A percentile compares a stretch with the other conserved stretches of the same genome.
These are phyloP conservation scores for Chloebia gouldiae DNA, from an alignment of 2,113 vertebrate genomes.

Conservation along the genomic window DNA sequence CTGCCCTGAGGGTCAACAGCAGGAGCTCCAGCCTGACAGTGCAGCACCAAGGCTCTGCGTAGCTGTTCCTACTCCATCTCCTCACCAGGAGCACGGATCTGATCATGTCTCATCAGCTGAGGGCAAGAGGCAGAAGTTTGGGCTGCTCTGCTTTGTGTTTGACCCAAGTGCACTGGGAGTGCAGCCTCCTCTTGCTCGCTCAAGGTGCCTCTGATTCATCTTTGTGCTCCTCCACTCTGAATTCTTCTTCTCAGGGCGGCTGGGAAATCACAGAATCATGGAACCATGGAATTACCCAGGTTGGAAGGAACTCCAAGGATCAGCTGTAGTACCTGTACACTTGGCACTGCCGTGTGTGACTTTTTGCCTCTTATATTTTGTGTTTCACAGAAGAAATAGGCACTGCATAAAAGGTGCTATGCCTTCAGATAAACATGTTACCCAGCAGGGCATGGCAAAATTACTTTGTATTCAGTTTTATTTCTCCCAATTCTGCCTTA, in stretches of 20 bases:
- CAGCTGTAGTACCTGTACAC: background rate
- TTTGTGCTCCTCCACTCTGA: background rate
- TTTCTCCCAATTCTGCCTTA: background rate
- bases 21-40: background rate
- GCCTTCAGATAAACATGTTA: background rate
- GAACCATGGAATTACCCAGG: too few relatives aligned
- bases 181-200: background rate
- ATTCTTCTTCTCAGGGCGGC: slow-evolving; percentile 6
- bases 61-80: background rate
- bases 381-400: background rate
- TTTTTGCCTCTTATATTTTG: background rate
- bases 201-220: background rate
- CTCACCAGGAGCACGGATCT: background rate
- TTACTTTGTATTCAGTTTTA: background rate
- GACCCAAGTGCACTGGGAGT: slow-evolving; percentile 5
- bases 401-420: background rate
- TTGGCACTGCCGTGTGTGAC: background rate
- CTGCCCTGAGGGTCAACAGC: background rate
- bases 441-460: background rate
- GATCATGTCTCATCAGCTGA: background rate
- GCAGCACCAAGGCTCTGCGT: background rate
- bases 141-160: background rate
- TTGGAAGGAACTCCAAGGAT: background rate
- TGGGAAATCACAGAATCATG: background rate
- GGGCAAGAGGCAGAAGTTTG: background rate